phyloP scores from a whole-genome alignment of 2,888 invertebrate species.

The Coleophora flavipennella region DNA sequence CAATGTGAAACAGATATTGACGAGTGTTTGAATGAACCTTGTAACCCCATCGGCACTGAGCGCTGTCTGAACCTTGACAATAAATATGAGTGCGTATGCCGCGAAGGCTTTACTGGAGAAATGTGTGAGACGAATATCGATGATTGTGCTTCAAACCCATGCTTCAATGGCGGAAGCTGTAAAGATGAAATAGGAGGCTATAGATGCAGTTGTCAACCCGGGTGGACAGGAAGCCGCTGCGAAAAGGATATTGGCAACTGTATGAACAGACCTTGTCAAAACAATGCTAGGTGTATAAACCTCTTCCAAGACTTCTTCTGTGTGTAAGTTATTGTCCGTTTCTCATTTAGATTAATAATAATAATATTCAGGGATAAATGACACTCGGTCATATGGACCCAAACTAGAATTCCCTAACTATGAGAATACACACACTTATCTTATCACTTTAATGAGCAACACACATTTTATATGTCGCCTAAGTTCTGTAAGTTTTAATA shows the following conservation, averaged over 20 bases:
- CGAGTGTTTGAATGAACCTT: constrained; percentile 92
- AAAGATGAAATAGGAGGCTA: constrained; percentile 88
- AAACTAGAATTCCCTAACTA: too few species aligned
- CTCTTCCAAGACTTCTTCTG: constrained; percentile 93
- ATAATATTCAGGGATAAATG: too few species aligned
- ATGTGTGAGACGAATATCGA: constrained; percentile 90
- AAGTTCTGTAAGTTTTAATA: too few species aligned
- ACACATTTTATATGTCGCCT: too few species aligned
- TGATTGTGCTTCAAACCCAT: constrained; percentile 88
- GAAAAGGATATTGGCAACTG: constrained; percentile 92
- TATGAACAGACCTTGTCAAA: constrained; percentile 89
- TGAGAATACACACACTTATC: too few species aligned
- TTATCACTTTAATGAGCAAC: too few species aligned
- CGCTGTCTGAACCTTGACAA: constrained; percentile 91
- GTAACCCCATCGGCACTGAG: constrained; percentile 91
- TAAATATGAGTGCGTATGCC: constrained; percentile 89
- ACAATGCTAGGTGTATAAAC: constrained; percentile 92
- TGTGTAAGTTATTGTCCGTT: constrained; percentile 79
- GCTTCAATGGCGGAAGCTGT: constrained; percentile 91
- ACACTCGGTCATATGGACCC: too few species aligned
- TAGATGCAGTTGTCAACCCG: constrained; percentile 85
- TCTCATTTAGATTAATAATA: background rate
- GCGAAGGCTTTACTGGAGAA: constrained; percentile 88
- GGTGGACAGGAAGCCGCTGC: constrained; percentile 90
- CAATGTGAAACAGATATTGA: constrained; percentile 95